Evolutionary conservation across 2,797 vertebrate species (phyloP).

Genomic region (Alouatta caraya): DNA sequence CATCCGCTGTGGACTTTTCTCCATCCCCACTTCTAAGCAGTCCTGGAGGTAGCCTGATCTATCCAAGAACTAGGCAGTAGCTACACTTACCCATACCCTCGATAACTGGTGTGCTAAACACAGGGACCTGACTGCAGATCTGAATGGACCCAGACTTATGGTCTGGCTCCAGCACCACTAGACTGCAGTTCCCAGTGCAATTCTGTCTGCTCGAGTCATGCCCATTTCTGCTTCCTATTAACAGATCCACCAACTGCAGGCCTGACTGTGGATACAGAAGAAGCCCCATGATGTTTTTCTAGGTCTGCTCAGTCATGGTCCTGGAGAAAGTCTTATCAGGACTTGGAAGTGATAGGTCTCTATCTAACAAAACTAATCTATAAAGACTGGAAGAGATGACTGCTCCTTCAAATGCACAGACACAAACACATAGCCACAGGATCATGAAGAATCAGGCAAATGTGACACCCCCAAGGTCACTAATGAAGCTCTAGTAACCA

Average conservation of each 20-base stretch:
- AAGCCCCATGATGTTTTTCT: background rate
- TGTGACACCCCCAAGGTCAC: background rate
- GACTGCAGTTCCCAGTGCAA: background rate
- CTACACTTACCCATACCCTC: rapidly evolving
- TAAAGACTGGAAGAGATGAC: background rate
- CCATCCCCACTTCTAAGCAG: background rate
- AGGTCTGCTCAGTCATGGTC: background rate
- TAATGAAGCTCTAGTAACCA: background rate
- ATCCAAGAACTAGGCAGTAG: background rate
- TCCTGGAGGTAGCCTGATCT: background rate
- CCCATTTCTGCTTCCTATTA: background rate
- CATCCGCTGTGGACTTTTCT: background rate
- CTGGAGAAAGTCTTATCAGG: background rate
- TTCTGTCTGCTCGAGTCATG: background rate
- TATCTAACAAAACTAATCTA: background rate
- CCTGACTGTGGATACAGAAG: background rate
- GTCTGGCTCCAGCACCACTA: too few relatives aligned
- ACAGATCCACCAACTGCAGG: background rate
- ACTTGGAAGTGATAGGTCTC: background rate
- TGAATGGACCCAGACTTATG: background rate
- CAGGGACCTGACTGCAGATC: background rate
- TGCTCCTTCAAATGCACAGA: background rate
- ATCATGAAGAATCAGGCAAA: background rate
- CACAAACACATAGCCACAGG: background rate
- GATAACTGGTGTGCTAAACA: background rate